Evolutionary conservation across 1,140 invertebrate species (phyloP).

Genomic region (Drosophila teissieri): DNA sequence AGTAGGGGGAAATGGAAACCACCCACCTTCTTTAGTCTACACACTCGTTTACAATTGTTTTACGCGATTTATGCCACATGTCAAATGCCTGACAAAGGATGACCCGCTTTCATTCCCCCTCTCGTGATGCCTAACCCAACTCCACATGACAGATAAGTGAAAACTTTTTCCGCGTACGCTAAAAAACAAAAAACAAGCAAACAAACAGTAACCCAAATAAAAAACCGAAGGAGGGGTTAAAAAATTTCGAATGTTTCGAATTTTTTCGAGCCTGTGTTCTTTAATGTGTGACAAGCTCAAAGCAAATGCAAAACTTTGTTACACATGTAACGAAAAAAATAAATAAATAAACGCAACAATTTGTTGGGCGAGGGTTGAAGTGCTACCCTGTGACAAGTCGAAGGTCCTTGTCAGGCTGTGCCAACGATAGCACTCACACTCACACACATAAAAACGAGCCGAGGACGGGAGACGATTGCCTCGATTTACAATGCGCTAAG

Average conservation of each 20-base stretch:
- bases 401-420: conserved; percentile 38
- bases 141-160: conserved; percentile 68
- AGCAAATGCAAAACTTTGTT: conserved; percentile 81
- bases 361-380: conserved; percentile 14
- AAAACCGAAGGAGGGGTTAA: background rate
- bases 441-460: conserved; percentile 15
- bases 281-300: conserved; percentile 72
- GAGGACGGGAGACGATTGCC: conserved; percentile 50
- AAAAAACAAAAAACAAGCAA: conserved; percentile 49
- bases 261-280: conserved; percentile 40
- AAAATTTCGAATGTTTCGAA: conserved; percentile 22
- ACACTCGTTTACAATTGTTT: conserved; percentile 61
- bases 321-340: conserved; percentile 83
- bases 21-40: background rate
- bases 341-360: conserved; percentile 49
- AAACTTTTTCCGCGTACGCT: conserved; percentile 59
- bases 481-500: conserved; percentile 70
- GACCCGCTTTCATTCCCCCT: conserved; percentile 26
- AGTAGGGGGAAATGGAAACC: background rate
- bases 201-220: conserved; percentile 22
- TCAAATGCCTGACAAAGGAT: conserved; percentile 72
- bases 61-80: conserved; percentile 77
- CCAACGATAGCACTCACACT: conserved; percentile 46
- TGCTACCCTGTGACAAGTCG: conserved; percentile 29
- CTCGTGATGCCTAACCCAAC: conserved; percentile 30